phyloP scores from a whole-genome alignment of 1,140 invertebrate genomes.

The Centruroides vittatus region DNA sequence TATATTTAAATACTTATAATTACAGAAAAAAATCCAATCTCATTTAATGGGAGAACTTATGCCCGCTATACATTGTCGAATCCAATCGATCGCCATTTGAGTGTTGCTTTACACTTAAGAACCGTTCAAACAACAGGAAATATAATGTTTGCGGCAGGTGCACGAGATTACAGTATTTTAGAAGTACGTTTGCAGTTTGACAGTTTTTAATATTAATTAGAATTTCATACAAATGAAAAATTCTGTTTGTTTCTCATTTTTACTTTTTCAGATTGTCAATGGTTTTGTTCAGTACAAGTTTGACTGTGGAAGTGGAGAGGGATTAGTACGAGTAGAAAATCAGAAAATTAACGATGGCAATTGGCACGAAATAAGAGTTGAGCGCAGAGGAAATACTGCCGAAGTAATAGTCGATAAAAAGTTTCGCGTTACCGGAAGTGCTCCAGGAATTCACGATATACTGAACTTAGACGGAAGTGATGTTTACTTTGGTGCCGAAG shows the following conservation, averaged over 20 bases:
- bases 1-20: not conserved
- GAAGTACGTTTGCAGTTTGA: constrained; percentile 39
- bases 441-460: constrained; percentile 65
- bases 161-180: constrained; percentile 74
- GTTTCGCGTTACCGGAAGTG: constrained; percentile 56
- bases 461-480: constrained; percentile 73
- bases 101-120: constrained; percentile 59
- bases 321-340: constrained; percentile 57
- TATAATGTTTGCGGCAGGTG: constrained; percentile 68
- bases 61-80: constrained; percentile 55
- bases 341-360: constrained; percentile 65
- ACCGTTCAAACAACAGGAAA: constrained; percentile 73
- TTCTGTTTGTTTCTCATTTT: not conserved
- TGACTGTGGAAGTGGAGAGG: constrained; percentile 81
- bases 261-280: constrained; percentile 43
- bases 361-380: constrained; percentile 75
- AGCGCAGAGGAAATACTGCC: constrained; percentile 61
- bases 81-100: constrained; percentile 61
- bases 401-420: constrained; percentile 62
- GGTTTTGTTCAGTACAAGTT: constrained; percentile 75
- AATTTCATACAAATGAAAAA: constrained; percentile 1
- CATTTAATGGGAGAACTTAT: constrained; percentile 70
- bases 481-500: constrained; percentile 70
- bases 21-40: constrained; percentile 46
- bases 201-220: not conserved